Percentiles rank a stretch among this genome's conserved stretches.
Evolutionary conservation across 2,113 vertebrate species (phyloP).

Genomic region (Archilochus colubris): DNA sequence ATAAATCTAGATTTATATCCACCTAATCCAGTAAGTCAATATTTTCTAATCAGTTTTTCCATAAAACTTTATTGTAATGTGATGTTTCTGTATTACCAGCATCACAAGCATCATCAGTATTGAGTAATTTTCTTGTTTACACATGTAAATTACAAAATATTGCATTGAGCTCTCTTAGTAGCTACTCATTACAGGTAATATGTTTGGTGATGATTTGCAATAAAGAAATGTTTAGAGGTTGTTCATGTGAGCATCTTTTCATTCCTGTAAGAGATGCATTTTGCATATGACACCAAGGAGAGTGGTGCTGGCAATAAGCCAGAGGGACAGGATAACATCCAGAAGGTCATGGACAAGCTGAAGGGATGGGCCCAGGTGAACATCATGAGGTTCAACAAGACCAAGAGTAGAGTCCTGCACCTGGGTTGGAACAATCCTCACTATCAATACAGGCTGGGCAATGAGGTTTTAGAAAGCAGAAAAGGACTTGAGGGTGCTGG

Average conservation of each 20-base stretch:
- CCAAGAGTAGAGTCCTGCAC: too few species aligned
- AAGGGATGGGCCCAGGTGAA: too few species aligned
- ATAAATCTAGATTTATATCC: not conserved
- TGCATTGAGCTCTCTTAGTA: not conserved
- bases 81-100: not conserved
- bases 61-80: not conserved
- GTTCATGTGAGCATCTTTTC: not conserved
- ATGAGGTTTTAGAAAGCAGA: too few species aligned
- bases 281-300: too few species aligned
- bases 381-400: too few species aligned
- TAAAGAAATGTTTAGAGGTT: not conserved
- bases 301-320: too few species aligned
- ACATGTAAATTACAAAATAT: not conserved
- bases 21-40: not conserved
- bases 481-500: too few species aligned
- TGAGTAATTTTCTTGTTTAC: slow-evolving; percentile 1
- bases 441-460: too few species aligned
- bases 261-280: not conserved
- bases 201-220: not conserved
- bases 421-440: too few species aligned
- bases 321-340: too few species aligned
- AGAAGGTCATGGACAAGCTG: too few species aligned
- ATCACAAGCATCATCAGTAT: not conserved
- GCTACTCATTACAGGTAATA: not conserved
- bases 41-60: not conserved